These are phyloP conservation scores for Himalopsyche anomala DNA, from an alignment of 2,888 invertebrate species.

Conservation along the genomic window DNA sequence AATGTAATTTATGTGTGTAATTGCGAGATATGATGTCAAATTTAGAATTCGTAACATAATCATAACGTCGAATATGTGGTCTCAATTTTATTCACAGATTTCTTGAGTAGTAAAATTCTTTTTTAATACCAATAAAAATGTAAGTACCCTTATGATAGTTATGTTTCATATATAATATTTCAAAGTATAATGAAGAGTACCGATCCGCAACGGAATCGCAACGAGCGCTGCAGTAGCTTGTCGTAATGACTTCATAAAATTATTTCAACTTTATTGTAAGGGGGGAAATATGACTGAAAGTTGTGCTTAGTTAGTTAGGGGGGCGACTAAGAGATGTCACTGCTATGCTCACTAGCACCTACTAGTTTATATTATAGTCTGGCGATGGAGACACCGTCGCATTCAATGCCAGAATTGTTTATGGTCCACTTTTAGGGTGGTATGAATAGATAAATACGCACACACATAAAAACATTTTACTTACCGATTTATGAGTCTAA, in stretches of 20 bases:
- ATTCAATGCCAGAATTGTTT: slow-evolving; percentile 16
- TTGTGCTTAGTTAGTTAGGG: slow-evolving; percentile 13
- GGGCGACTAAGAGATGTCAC: background rate
- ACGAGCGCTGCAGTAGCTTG: slow-evolving; percentile 1
- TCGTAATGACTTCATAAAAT: slow-evolving; percentile 43
- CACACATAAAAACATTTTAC: no score
- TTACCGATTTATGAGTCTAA: no score
- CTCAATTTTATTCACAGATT: no score
- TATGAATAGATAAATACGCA: background rate
- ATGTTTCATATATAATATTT: no score
- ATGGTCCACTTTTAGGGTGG: slow-evolving; percentile 24
- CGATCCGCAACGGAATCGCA: background rate
- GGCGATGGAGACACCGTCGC: background rate
- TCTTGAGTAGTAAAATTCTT: no score
- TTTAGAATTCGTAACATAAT: no score
- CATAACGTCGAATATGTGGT: no score
- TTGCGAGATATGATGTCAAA: no score
- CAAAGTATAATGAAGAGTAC: background rate
- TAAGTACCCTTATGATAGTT: no score
- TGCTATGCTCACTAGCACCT: slow-evolving; percentile 13
- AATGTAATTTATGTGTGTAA: no score
- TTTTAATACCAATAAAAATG: no score
- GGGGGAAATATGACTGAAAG: slow-evolving; percentile 22
- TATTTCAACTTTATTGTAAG: slow-evolving; percentile 34
- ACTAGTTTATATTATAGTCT: background rate